Base-by-base conservation (phyloP, 2,797 vertebrate genomes). In the Sphenopsis melanotis region DNA sequence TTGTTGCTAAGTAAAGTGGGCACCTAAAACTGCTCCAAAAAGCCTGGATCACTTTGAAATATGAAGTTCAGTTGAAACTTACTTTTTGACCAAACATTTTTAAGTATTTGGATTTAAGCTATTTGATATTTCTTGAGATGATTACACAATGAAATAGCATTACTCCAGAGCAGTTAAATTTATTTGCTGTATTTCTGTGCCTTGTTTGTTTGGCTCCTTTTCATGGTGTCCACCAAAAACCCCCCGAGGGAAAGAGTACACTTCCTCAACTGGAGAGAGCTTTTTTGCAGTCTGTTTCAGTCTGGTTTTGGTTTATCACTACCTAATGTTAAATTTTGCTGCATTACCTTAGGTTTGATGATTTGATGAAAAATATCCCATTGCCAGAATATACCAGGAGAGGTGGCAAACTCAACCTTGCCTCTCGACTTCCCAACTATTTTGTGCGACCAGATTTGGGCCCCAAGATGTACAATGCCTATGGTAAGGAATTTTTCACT, bases 401-500 rank as follows among this genome's bases (percentile, higher is more conserved):
- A 91, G 98, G 98, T 1, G 98, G 98, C 30, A 98, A 98, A 68
- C 95, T 98, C 87, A 98, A 98, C 86, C 95, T 98, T 7, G 98
- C 98, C 36, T 98, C 98, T 57, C 97, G 98, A 27, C 97, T 98
- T 46, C 98, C 98, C 52, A 97, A 95, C 81, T 98, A 98, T 19
- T 98, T 98, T 41, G 98, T 98, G 41, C 96, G 98, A 37, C 98
- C 98, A 0, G 98, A 98, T 88, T 92, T 98, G 65, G 98, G 98
- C 53, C 98, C 98, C 6, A 98, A 98, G 95, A 98, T 98, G 98
- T 98, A 98, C 90, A 98, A 98, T 64, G 98, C 98, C 0, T 98
- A 98, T 0, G 98, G 98, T 98, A 95, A 98, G 97, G 69, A 61
- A 11, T 27, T 8, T 34, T 21, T 55, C 44, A 37, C 13, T 41